phyloP scores from a whole-genome alignment of 2,888 invertebrate genomes.

The Melanargia galathea region DNA sequence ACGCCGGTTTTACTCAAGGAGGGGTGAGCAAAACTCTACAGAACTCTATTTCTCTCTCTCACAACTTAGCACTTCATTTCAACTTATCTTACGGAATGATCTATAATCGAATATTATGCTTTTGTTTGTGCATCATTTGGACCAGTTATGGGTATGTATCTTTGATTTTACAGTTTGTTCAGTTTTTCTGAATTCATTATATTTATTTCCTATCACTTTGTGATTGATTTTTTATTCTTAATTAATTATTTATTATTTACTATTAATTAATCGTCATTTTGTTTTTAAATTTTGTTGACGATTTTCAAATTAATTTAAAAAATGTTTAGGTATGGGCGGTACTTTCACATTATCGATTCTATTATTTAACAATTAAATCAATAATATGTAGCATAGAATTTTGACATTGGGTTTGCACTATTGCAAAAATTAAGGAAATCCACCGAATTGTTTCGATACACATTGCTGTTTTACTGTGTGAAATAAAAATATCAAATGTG shows the following conservation, averaged over 20 bases:
- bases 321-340: no score
- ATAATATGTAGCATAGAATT: no score
- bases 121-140: constrained; percentile 58
- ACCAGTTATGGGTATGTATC: constrained; percentile 73
- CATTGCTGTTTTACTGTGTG: no score
- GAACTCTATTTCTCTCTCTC: constrained; percentile 10
- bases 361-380: no score
- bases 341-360: no score
- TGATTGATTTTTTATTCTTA: constrained; percentile 1
- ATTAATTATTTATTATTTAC: not conserved
- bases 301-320: no score
- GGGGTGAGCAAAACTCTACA: constrained; percentile 85
- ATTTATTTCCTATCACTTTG: constrained; percentile 9
- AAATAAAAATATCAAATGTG: no score
- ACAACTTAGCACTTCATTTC: constrained; percentile 31
- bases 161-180: constrained; percentile 38
- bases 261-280: not conserved
- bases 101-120: constrained; percentile 39
- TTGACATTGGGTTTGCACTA: no score
- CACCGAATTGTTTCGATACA: no score
- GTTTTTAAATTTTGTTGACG: not conserved
- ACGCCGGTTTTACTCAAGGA: constrained; percentile 93
- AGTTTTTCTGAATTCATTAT: constrained; percentile 26
- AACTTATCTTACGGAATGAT: constrained; percentile 33
- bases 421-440: no score